Conservation (phyloP, 2,888 invertebrate species). For the Limenitis camilla region DNA sequence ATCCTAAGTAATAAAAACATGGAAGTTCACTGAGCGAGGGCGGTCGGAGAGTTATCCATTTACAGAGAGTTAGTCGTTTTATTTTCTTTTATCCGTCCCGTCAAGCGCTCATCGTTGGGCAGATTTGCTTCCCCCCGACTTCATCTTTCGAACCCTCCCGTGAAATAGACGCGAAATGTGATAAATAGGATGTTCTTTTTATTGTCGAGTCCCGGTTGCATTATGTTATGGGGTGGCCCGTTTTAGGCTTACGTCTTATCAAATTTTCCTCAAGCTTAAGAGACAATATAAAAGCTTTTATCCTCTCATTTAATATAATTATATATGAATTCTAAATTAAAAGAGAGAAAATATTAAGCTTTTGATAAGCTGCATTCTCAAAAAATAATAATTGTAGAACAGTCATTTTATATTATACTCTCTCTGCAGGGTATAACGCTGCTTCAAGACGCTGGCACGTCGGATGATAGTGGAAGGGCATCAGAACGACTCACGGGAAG, state of each 20-base stretch:
- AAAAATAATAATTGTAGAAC: not conserved
- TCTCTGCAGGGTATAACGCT: conserved; percentile 80
- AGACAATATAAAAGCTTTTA: conserved; percentile 50
- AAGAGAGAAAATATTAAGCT: too few relatives aligned
- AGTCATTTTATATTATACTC: conserved; percentile 12
- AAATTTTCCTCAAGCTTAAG: conserved; percentile 68
- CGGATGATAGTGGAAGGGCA: conserved; percentile 88
- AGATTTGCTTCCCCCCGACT: conserved; percentile 52
- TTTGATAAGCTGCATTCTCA: not conserved
- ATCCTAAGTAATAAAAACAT: conserved; percentile 31
- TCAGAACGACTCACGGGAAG: conserved; percentile 86
- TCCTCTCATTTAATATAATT: too few relatives aligned
- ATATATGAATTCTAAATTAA: too few relatives aligned
- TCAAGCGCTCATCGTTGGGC: conserved; percentile 55
- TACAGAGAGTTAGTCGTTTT: conserved; percentile 65
- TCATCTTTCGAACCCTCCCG: conserved; percentile 64
- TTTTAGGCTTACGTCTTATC: conserved; percentile 56
- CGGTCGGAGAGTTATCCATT: conserved; percentile 64
- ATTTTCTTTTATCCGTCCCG: conserved; percentile 63
- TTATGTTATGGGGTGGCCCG: conserved; percentile 60
- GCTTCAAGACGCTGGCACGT: conserved; percentile 86
- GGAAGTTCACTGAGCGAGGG: conserved; percentile 57
- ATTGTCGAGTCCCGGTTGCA: conserved; percentile 61
- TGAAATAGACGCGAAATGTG: conserved; percentile 74
- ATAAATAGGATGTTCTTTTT: conserved; percentile 74